Conservation (phyloP, 2,888 invertebrate genomes). For the Dorcus hopei region DNA sequence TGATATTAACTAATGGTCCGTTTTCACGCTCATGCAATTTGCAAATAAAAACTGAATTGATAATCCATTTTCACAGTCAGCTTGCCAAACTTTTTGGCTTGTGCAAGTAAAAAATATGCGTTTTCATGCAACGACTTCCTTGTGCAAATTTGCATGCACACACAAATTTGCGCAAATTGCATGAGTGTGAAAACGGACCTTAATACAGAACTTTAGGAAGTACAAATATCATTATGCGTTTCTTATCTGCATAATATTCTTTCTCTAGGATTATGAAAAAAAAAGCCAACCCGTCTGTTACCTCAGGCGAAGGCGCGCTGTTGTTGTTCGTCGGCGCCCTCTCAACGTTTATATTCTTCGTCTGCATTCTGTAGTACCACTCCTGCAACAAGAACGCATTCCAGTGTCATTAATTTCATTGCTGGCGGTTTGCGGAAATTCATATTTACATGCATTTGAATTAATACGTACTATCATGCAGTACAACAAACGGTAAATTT, state of each 20-base stretch:
- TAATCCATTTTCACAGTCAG: too few species aligned
- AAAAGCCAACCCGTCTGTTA: slow-evolving; percentile 8
- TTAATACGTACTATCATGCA: not conserved
- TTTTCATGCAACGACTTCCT: too few species aligned
- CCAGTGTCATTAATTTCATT: slow-evolving; percentile 10
- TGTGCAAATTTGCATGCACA: too few species aligned
- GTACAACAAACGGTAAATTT: not conserved
- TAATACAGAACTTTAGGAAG: too few species aligned
- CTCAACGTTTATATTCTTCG: slow-evolving; percentile 60
- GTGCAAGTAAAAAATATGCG: too few species aligned
- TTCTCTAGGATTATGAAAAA: not conserved
- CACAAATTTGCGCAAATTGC: too few species aligned
- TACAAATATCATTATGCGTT: too few species aligned
- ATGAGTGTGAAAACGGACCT: too few species aligned
- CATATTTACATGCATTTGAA: not conserved
- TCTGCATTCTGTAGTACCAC: slow-evolving; percentile 54
- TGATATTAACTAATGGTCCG: too few species aligned
- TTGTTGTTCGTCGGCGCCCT: slow-evolving; percentile 48
- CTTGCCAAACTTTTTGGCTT: too few species aligned
- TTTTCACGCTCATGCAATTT: too few species aligned
- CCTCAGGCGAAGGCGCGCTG: slow-evolving; percentile 24
- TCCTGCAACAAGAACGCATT: slow-evolving; percentile 24
- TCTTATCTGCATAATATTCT: not conserved
- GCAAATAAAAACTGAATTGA: too few species aligned
- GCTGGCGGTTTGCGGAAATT: slow-evolving; percentile 1